Evolutionary conservation across 2,113 vertebrate species (phyloP), one percentile per base, ranked within the genome.

Genomic region (Xyliphius kryptos): DNA sequence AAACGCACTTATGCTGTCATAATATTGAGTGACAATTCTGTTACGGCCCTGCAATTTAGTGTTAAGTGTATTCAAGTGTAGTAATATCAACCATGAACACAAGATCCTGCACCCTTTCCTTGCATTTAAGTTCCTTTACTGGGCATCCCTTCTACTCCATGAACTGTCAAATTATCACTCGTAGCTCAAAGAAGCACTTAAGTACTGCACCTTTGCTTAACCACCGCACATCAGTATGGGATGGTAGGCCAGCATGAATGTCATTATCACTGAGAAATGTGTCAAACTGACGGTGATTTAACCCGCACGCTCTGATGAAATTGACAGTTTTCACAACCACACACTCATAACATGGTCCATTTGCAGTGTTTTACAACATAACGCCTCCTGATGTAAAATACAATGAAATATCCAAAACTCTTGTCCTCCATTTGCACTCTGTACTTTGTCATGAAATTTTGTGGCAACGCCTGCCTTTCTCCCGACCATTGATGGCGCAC

Each of bases 351-450:
- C 67, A 7, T 71, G 21, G 38, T 71, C 43, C 61, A 75, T 72
- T 56, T 55, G 61, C 53, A 75, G 22, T 3, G 51, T 59, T 46
- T 72, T 75, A 41, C 56, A 61, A 54, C 66, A 69, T 49, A 66
- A 59, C 46, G 69, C 66, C 26, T 72, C 60, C 53, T 72, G 68
- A 43, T 75, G 66, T 41, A 72, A 66, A 62, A 75, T 72, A 62
- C 66, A 73, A 12, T 73, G 61, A 73, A 73, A 66, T 44, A 40
- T 47, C 67, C 67, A 70, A 46, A 74, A 59, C 32, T 6, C 19
- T 20, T 36, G 0, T 10, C 63, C 58, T 66, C 63, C 52, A 43
- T 61, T 67, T 10, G 61, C 26, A 8, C 56, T 16, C 8, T 66
- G 63, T 43, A 71, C 56, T 36, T 67, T 72, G 14, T 71, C 69